Evolutionary conservation across 2,113 vertebrate species (phyloP).

Genomic region (Manacus vitellinus): DNA sequence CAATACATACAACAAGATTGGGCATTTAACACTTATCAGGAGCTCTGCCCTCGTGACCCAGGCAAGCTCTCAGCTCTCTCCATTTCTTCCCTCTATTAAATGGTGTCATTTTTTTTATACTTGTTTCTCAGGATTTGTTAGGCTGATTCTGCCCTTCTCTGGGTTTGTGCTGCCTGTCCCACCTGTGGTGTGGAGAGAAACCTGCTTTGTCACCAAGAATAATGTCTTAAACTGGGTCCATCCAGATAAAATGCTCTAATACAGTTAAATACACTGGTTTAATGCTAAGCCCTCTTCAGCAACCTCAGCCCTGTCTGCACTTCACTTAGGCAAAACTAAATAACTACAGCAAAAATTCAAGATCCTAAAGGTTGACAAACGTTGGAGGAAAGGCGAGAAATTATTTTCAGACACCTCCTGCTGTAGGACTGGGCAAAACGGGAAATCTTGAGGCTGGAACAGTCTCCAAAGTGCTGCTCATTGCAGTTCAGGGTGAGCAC

Average conservation of each 20-base stretch:
- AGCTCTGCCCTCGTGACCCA: not conserved
- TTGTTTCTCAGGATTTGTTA: not conserved
- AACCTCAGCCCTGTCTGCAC: not conserved
- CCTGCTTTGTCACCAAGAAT: not conserved
- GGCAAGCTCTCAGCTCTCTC: not conserved
- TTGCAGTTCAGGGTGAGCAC: not conserved
- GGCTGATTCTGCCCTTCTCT: not conserved
- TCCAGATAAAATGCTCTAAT: not conserved
- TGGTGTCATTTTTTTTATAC: not conserved
- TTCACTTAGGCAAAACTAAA: not conserved
- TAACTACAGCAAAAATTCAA: not conserved
- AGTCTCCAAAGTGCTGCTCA: not conserved
- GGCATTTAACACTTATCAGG: not conserved
- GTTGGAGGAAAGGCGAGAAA: not conserved
- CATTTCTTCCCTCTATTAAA: not conserved
- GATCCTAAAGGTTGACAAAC: not conserved
- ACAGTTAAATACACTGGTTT: not conserved
- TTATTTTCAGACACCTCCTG: not conserved
- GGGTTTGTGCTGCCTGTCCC: not conserved
- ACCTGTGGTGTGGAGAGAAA: not conserved
- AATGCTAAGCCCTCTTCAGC: not conserved
- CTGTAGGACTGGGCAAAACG: not conserved
- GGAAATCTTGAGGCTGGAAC: not conserved
- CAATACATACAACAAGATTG: not conserved
- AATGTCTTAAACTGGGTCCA: not conserved